phyloP scores from a whole-genome alignment of 2,797 vertebrate genomes.

The Melanotaenia parkinsoni region DNA sequence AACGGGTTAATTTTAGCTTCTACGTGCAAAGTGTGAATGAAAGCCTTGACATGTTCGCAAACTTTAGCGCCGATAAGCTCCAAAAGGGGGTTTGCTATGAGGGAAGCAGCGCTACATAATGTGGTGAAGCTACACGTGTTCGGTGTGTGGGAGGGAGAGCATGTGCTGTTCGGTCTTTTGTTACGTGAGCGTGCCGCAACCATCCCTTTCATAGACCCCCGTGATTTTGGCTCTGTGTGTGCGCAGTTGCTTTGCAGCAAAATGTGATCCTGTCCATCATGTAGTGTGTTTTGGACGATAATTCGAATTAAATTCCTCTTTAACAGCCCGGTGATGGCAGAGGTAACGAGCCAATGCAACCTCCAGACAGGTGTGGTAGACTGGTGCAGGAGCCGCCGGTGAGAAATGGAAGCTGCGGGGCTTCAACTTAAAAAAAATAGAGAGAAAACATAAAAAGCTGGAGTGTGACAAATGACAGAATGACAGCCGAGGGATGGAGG shows the following conservation, averaged over 20 bases:
- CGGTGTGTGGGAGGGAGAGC: not conserved
- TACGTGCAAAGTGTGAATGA: not conserved
- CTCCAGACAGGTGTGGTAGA: slow-evolving; percentile 68
- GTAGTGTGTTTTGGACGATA: not conserved
- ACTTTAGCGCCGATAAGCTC: slow-evolving; percentile 14
- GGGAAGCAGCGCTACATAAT: not conserved
- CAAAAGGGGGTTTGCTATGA: not conserved
- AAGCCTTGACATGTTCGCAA: not conserved
- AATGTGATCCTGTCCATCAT: not conserved
- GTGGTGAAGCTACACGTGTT: slow-evolving; percentile 21
- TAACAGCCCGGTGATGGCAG: not conserved
- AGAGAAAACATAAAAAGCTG: not conserved
- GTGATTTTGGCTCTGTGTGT: too few species aligned
- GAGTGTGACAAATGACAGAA: slow-evolving; percentile 31
- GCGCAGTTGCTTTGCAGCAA: not conserved
- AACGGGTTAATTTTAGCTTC: not conserved
- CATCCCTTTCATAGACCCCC: slow-evolving; percentile 1
- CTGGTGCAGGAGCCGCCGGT: slow-evolving; percentile 2
- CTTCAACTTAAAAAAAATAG: slow-evolving; percentile 4
- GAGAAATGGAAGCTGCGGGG: slow-evolving; percentile 27
- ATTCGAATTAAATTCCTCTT: not conserved
- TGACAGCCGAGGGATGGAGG: slow-evolving; percentile 34
- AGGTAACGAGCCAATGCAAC: slow-evolving; percentile 24
- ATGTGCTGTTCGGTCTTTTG: slow-evolving; percentile 44
- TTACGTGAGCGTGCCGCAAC: slow-evolving; percentile 29